Conservation (phyloP, 2,797 vertebrate genomes). For the Brachyalestes nurse region DNA sequence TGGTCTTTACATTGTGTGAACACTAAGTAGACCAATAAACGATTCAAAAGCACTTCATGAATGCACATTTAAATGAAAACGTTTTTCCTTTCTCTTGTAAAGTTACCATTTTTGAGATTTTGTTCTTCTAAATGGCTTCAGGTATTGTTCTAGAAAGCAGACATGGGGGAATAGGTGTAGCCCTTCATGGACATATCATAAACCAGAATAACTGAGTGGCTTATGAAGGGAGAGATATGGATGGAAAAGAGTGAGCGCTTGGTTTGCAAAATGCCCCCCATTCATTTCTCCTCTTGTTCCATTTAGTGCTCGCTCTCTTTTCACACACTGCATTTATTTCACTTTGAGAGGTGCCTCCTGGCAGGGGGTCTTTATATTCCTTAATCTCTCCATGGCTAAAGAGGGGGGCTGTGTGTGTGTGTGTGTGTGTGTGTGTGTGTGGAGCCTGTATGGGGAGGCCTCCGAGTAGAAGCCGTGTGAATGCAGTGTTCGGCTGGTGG, state of each 20-base stretch:
- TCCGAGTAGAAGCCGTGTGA: slow-evolving; percentile 39
- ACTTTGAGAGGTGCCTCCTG: slow-evolving; percentile 50
- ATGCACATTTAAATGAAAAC: too few relatives aligned
- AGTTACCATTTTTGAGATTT: not conserved
- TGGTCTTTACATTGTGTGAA: too few relatives aligned
- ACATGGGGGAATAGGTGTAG: slow-evolving; percentile 8
- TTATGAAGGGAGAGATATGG: slow-evolving; percentile 36
- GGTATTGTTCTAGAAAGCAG: not conserved
- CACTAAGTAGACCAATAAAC: not conserved
- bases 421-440: slow-evolving; percentile 49
- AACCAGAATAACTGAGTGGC: slow-evolving; percentile 38
- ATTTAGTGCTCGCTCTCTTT: slow-evolving; percentile 27
- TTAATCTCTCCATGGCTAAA: slow-evolving; percentile 58
- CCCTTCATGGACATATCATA: slow-evolving; percentile 16
- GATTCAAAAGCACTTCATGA: too few relatives aligned
- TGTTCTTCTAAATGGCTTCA: not conserved
- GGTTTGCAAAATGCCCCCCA: slow-evolving; percentile 37
- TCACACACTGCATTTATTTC: slow-evolving; percentile 53
- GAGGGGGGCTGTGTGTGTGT: slow-evolving; percentile 44
- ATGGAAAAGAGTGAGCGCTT: slow-evolving; percentile 25
- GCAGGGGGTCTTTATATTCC: slow-evolving; percentile 58
- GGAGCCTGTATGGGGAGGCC: slow-evolving; percentile 19
- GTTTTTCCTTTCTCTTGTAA: not conserved
- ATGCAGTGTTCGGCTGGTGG: slow-evolving; percentile 54
- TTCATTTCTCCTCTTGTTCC: slow-evolving; percentile 40